A percentile compares a stretch with the other conserved stretches of the same genome.
Conservation (phyloP, 1,140 invertebrate species). For the Anastrepha ludens region DNA sequence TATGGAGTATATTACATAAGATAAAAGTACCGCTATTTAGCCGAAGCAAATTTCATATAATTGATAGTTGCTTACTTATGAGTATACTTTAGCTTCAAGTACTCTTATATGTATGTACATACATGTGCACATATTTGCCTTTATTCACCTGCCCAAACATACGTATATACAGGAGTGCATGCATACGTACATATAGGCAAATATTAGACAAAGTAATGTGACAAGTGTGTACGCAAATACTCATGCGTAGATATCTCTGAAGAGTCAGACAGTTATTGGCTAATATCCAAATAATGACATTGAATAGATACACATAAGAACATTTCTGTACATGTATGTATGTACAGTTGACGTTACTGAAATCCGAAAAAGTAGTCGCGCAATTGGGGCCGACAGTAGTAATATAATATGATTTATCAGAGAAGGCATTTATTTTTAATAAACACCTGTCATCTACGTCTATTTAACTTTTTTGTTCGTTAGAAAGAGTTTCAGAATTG, state of each 20-base stretch:
- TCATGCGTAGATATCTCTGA: not conserved
- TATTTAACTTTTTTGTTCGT: too few relatives aligned
- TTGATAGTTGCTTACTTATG: not conserved
- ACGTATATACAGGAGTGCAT: not conserved
- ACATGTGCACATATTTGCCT: not conserved
- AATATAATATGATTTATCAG: too few relatives aligned
- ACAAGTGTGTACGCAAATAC: not conserved
- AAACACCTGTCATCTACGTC: too few relatives aligned
- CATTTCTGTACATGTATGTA: not conserved
- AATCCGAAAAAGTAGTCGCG: too few relatives aligned
- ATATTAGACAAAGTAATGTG: not conserved
- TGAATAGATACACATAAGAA: not conserved
- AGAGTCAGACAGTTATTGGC: constrained; percentile 36
- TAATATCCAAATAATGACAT: constrained; percentile 14
- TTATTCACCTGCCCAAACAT: not conserved
- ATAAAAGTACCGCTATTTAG: constrained; percentile 27
- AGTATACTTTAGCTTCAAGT: not conserved
- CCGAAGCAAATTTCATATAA: not conserved
- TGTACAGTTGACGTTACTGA: too few relatives aligned
- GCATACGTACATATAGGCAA: not conserved
- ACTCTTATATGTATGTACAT: not conserved
- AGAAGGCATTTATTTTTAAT: too few relatives aligned
- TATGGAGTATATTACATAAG: not conserved
- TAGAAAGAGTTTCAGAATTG: too few relatives aligned
- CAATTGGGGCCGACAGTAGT: too few relatives aligned